Conservation (phyloP, 2,888 invertebrate species). For the Dinocampus coccinellae region DNA sequence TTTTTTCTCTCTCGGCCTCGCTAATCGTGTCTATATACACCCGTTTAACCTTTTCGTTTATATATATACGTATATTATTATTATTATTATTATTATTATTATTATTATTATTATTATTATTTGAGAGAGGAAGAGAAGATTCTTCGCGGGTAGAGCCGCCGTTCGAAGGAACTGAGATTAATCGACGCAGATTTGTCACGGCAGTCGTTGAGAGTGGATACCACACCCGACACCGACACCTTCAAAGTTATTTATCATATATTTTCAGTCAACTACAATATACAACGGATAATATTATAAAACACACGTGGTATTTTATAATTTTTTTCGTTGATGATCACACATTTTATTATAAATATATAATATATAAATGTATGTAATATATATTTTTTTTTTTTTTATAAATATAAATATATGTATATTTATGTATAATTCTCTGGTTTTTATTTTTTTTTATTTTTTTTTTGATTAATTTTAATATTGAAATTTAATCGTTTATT, state of each 20-base stretch:
- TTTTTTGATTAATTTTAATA: no score
- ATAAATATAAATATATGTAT: background rate
- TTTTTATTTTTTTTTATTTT: no score
- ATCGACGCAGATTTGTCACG: constrained; percentile 61
- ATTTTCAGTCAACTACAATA: background rate
- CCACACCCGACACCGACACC: constrained; percentile 13
- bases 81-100: no score
- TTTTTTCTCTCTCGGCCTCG: constrained; percentile 24
- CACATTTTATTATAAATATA: no score
- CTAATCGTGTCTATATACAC: constrained; percentile 8
- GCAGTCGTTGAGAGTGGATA: constrained; percentile 49
- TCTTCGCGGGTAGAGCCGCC: background rate
- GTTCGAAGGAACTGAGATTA: constrained; percentile 53
- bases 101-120: no score
- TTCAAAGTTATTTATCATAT: constrained; percentile 8
- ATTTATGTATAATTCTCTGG: background rate
- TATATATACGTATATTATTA: no score
- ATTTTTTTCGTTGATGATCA: background rate
- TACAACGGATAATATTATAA: background rate
- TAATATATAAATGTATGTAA: no score
- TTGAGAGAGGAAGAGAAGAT: background rate
- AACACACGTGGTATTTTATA: background rate
- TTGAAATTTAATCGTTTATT: no score
- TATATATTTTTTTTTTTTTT: no score
- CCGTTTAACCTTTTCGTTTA: constrained; percentile 15